Evolutionary conservation across 2,888 invertebrate genomes (phyloP).

Genomic region (Ophion ventricosus): DNA sequence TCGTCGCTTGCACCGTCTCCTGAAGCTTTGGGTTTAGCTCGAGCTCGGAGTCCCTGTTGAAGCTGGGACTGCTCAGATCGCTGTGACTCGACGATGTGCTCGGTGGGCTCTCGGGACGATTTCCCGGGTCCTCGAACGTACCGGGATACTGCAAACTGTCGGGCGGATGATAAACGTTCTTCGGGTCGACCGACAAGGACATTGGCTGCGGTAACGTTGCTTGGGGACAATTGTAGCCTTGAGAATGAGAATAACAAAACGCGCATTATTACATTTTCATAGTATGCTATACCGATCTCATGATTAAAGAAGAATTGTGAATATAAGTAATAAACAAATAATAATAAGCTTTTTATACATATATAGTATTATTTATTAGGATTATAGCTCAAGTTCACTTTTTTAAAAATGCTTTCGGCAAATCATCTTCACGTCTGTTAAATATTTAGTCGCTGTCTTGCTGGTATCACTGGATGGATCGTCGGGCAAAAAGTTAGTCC

Average conservation of each 20-base stretch:
- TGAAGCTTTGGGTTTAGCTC: conserved; percentile 85
- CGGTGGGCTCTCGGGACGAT: conserved; percentile 88
- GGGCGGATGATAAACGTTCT: conserved; percentile 95
- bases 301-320: neutral
- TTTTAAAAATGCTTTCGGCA: no score
- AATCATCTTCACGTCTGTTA: no score
- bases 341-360: no score
- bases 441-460: no score
- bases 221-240: conserved; percentile 83
- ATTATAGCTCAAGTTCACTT: no score
- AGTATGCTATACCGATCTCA: neutral
- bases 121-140: conserved; percentile 83
- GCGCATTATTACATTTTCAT: no score
- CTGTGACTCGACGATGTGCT: conserved; percentile 90
- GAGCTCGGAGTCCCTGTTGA: conserved; percentile 88
- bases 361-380: no score
- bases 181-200: conserved; percentile 87
- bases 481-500: no score
- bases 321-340: neutral
- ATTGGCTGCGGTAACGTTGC: conserved; percentile 85
- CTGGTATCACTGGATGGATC: no score
- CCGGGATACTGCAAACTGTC: conserved; percentile 94
- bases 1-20: conserved; percentile 73
- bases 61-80: conserved; percentile 88
- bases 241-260: neutral